Evolutionary conservation across 1,140 invertebrate genomes (phyloP), one percentile per base, ranked within the genome.

Genomic region (Cyphomyrmex costatus): DNA sequence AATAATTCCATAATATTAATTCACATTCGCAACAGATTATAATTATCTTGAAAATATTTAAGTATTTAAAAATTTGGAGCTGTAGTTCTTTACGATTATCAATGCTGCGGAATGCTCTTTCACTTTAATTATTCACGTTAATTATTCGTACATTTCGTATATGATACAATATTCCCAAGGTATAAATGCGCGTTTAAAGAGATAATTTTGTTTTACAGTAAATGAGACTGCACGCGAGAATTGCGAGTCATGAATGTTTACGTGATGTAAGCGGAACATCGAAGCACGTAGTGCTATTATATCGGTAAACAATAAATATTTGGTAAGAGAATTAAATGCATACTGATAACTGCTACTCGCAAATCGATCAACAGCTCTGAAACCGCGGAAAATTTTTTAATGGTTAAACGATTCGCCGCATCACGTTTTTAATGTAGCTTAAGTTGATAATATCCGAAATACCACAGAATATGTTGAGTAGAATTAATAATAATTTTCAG

Each of bases 241-340:
- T 74, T 61, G 53, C 36, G 53, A 83, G 58, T 74, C 24, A 3
- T 56, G 21, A 58, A 66, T 84, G 51, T 84, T 86, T 68, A 76
- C 85, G 85, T 65, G 85, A 84, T 58, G 49, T 76, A 84, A 74
- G 58, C 79, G 70, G 14, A 65, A 58, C 60, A 51, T 66, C 61
- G 68, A 65, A 66, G 68, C 79, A 80, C 86, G 86, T 86, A 86
- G 65, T 70, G 79, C 70, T 60, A 87, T 87, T 74, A 74, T 49
- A 51, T 58, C 21, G 12, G 77, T 33, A 68, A 85, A 88, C 36
- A 61, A 85, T 73, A 78, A 85, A 85, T 88, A 88, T 88, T 85
- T 79, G 27, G n/a, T 27, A 27, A 49, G 19, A 53, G 46, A 77
- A 84, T 87, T 87, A 86, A 86, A 58, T 24, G 10, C 30, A 60